phyloP scores from a whole-genome alignment of 1,140 invertebrate genomes.

The Neodiprion pinetum region DNA sequence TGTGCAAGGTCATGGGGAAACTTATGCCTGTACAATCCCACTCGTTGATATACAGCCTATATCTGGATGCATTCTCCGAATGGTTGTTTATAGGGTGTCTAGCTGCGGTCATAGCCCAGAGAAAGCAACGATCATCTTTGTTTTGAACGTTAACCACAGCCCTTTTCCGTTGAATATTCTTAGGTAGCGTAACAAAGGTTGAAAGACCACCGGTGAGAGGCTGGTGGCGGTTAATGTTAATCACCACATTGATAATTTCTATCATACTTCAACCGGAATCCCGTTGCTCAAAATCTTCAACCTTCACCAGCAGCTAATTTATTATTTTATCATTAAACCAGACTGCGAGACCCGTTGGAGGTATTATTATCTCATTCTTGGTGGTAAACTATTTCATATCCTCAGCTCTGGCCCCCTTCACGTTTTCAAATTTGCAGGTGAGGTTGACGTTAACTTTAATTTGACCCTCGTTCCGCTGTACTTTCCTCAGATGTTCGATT shows the following conservation, averaged over 20 bases:
- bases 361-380: constrained; percentile 31
- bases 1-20: constrained; percentile 50
- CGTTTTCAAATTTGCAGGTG: constrained; percentile 23
- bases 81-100: constrained; percentile 41
- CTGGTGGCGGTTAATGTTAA: constrained; percentile 41
- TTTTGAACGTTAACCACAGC: constrained; percentile 54
- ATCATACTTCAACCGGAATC: constrained; percentile 21
- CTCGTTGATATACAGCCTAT: constrained; percentile 40
- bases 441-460: constrained; percentile 27
- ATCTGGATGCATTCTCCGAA: constrained; percentile 37
- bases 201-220: constrained; percentile 36
- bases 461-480: constrained; percentile 19
- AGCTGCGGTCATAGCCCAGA: constrained; percentile 46
- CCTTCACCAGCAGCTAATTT: constrained; percentile 23
- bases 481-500: constrained; percentile 14
- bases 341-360: constrained; percentile 18
- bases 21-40: constrained; percentile 48
- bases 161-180: constrained; percentile 44
- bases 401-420: constrained; percentile 20
- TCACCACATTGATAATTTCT: constrained; percentile 29
- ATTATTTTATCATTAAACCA: constrained; percentile 28
- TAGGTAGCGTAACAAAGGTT: constrained; percentile 43
- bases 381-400: constrained; percentile 40
- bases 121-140: constrained; percentile 47
- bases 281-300: constrained; percentile 13